phyloP scores from a whole-genome alignment of 2,113 vertebrate species.

The Rattus norvegicus region GRCr8 NC_086025.1:51206001-51206500 shows the following conservation, averaged over 20 bases:
- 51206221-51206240: accelerated
- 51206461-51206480: neutral
- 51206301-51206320: neutral
- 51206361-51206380: neutral
- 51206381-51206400: neutral
- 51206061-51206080: neutral
- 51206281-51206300: neutral
- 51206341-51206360: neutral
- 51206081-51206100: neutral
- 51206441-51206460: neutral
- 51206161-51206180: too few species aligned
- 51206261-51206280: neutral
- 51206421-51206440: too few species aligned
- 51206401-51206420: neutral
- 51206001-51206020: too few species aligned
- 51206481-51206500: neutral
- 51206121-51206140: neutral
- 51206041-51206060: neutral
- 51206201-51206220: neutral
- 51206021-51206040: neutral
- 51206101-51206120: accelerated
- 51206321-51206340: neutral
- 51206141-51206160: neutral
- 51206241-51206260: neutral
- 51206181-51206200: neutral